Percentiles rank a stretch among this genome's conserved stretches.
phyloP scores from a whole-genome alignment of 2,797 vertebrate genomes.

The Oreonectes daqikongensis region DNA sequence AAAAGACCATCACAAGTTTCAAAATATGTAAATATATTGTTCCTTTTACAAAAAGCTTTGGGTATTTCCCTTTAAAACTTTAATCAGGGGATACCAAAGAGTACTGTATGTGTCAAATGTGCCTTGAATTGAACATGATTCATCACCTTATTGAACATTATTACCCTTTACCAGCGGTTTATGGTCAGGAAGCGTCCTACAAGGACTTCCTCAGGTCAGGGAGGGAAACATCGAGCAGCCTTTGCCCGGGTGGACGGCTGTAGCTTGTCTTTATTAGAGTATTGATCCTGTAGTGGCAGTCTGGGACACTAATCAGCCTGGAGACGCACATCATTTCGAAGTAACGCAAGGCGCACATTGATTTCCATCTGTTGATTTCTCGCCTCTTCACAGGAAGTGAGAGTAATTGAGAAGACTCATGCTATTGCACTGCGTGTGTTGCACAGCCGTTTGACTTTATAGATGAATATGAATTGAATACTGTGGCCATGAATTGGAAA shows the following conservation, averaged over 20 bases:
- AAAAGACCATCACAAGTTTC: too few relatives aligned
- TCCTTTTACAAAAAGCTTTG: not conserved
- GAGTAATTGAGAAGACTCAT: constrained; percentile 42
- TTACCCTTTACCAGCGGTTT: constrained; percentile 6
- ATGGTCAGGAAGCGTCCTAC: constrained; percentile 2
- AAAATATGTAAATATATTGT: too few relatives aligned
- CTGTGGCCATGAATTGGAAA: not conserved
- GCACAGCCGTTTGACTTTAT: constrained; percentile 9
- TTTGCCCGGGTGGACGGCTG: constrained; percentile 2
- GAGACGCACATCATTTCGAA: constrained; percentile 44
- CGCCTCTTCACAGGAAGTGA: constrained; percentile 33
- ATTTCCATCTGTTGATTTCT: constrained; percentile 46
- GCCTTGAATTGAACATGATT: not conserved
- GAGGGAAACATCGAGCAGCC: not conserved
- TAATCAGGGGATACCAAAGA: not conserved
- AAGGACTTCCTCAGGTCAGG: constrained; percentile 26
- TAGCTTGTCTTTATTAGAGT: constrained; percentile 42
- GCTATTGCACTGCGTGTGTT: constrained; percentile 8
- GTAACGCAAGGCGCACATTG: constrained; percentile 47
- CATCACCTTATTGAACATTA: not conserved
- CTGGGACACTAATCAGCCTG: constrained; percentile 38
- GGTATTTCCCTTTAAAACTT: not conserved
- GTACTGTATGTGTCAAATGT: not conserved
- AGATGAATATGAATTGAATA: constrained; percentile 3
- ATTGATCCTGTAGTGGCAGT: constrained; percentile 24